Evolutionary conservation across 2,888 invertebrate genomes (phyloP).

Genomic region (Temnothorax rugatulus): DNA sequence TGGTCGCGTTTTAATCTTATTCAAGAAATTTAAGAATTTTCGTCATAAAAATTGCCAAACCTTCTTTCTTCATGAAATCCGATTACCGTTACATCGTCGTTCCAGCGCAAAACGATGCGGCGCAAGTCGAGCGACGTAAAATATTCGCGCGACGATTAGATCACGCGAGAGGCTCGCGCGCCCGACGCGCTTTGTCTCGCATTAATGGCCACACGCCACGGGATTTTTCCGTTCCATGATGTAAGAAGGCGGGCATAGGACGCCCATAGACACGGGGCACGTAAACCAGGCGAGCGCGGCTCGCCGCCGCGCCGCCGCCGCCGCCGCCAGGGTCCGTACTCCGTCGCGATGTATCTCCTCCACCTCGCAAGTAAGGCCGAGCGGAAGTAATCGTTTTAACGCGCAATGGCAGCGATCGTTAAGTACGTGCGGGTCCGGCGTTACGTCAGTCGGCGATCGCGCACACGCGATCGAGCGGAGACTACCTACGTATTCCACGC

Average conservation of each 20-base stretch:
- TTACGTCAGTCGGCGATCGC: conserved; percentile 74
- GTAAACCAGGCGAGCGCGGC: conserved; percentile 60
- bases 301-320: conserved; percentile 24
- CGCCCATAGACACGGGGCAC: conserved; percentile 54
- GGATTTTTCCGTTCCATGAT: conserved; percentile 36
- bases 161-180: conserved; percentile 32
- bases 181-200: conserved; percentile 33
- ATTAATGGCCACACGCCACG: conserved; percentile 45
- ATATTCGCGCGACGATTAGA: conserved; percentile 52
- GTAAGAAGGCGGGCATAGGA: conserved; percentile 46
- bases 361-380: conserved; percentile 63
- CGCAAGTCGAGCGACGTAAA: conserved; percentile 21
- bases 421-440: conserved; percentile 76
- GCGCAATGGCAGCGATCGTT: conserved; percentile 79
- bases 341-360: conserved; percentile 62
- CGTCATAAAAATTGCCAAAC: neutral
- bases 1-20: neutral
- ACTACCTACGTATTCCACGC: conserved; percentile 75
- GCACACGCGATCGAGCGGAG: conserved; percentile 62
- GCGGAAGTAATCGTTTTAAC: conserved; percentile 83
- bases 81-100: conserved; percentile 22
- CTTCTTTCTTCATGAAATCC: neutral
- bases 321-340: conserved; percentile 47
- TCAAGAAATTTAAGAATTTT: neutral
- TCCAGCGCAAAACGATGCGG: neutral